Evolutionary conservation across 2,113 vertebrate genomes (phyloP).

Genomic region (Benitochromis conjunctus): DNA sequence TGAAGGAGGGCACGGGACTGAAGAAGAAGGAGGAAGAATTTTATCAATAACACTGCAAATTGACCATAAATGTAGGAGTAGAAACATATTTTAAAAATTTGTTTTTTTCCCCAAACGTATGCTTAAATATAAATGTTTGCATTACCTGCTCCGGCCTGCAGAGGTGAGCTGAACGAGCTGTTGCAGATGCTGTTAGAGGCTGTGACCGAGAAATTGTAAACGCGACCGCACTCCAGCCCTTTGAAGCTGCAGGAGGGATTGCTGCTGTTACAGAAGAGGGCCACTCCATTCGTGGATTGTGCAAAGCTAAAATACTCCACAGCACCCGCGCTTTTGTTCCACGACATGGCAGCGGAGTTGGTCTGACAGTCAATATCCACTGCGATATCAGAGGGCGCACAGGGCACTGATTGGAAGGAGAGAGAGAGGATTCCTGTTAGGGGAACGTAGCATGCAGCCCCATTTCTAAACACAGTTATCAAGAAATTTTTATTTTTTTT

Average conservation of each 20-base stretch:
- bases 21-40: not conserved
- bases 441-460: not conserved
- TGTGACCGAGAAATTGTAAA: constrained; percentile 69
- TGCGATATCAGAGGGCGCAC: constrained; percentile 48
- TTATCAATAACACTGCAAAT: not conserved
- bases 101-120: rapidly evolving
- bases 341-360: constrained; percentile 59
- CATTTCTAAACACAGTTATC: not conserved
- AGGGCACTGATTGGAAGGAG: constrained; percentile 63
- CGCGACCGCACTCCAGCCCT: constrained; percentile 62
- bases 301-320: constrained; percentile 52
- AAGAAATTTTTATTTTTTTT: not conserved
- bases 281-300: not conserved
- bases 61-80: not conserved
- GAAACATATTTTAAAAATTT: not conserved
- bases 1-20: constrained; percentile 72
- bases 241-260: constrained; percentile 51
- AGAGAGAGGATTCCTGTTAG: not conserved
- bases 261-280: constrained; percentile 41
- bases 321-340: constrained; percentile 52
- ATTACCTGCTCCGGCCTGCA: constrained; percentile 68
- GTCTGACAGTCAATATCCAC: constrained; percentile 60
- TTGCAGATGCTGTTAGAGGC: constrained; percentile 68
- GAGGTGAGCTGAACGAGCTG: constrained; percentile 51
- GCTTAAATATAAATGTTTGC: not conserved